Conservation (phyloP, 2,113 vertebrate genomes). For the Vanacampus margaritifer region DNA sequence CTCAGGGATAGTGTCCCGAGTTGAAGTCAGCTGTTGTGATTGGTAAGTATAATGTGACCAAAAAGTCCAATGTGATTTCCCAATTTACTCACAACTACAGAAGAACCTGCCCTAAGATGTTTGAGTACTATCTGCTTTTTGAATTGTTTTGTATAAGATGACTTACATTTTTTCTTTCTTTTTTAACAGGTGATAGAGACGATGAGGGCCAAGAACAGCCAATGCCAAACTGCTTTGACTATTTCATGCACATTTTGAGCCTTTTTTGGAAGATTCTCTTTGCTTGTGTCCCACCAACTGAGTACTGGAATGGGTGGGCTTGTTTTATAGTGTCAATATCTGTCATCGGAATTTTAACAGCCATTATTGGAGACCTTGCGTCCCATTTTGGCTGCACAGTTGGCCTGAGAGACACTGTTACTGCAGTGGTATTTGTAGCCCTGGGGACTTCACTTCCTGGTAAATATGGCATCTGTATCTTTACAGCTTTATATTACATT, state of each 20-base stretch:
- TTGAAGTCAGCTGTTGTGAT: too few relatives aligned
- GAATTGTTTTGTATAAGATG: background rate
- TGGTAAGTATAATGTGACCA: too few relatives aligned
- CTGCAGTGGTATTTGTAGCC: constrained; percentile 89
- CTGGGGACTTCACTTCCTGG: constrained; percentile 90
- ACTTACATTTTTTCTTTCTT: background rate
- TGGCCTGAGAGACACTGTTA: constrained; percentile 85
- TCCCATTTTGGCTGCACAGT: constrained; percentile 92
- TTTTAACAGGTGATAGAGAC: constrained; percentile 77
- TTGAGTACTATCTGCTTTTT: too few relatives aligned
- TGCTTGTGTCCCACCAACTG: constrained; percentile 84
- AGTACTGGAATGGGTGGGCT: constrained; percentile 90
- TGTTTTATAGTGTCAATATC: constrained; percentile 84
- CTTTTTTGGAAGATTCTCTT: constrained; percentile 92
- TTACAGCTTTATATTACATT: background rate
- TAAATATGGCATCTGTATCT: constrained; percentile 33
- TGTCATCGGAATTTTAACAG: constrained; percentile 83
- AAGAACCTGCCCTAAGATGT: too few relatives aligned
- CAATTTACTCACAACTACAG: too few relatives aligned
- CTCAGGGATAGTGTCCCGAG: too few relatives aligned
- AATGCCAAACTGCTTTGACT: constrained; percentile 83
- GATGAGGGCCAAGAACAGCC: constrained; percentile 78
- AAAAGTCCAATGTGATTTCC: too few relatives aligned
- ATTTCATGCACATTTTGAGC: constrained; percentile 87
- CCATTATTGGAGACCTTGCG: constrained; percentile 88